Percentiles rank a stretch among this genome's conserved stretches.
These are phyloP conservation scores for Pterostichus niger DNA, from an alignment of 2,888 invertebrate species.

Conservation along the genomic window DNA sequence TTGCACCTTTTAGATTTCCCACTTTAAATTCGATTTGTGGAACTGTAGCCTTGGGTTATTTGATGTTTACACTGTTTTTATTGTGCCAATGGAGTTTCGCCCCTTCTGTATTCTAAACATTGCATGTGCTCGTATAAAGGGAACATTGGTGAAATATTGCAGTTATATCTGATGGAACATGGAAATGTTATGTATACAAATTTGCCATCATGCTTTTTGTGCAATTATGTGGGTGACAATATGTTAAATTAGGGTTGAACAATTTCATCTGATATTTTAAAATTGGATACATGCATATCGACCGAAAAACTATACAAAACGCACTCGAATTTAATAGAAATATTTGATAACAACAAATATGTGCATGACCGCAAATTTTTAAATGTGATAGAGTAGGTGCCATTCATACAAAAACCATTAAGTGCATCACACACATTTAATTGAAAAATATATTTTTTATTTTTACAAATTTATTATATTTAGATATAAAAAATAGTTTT, in stretches of 20 bases:
- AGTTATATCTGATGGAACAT: constrained; percentile 9
- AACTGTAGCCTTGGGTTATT: constrained; percentile 26
- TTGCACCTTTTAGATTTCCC: constrained; percentile 40
- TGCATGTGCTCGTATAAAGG: constrained; percentile 4
- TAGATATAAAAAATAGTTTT: too few species aligned
- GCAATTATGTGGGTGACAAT: constrained; percentile 12
- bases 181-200: constrained; percentile 1
- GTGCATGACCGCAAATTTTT: too few species aligned
- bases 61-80: constrained; percentile 45
- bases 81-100: constrained; percentile 21
- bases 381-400: too few species aligned
- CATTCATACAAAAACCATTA: too few species aligned
- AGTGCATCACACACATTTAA: too few species aligned
- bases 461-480: too few species aligned
- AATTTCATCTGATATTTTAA: neutral
- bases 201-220: constrained; percentile 5
- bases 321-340: neutral
- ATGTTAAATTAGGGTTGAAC: neutral
- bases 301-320: neutral
- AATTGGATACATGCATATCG: neutral
- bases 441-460: too few species aligned
- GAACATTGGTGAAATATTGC: constrained; percentile 4
- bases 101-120: constrained; percentile 26
- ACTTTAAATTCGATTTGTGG: constrained; percentile 44
- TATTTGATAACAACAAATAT: neutral